Base-by-base conservation (phyloP, 2,888 invertebrate species). In the Nephrotoma flavescens region DNA sequence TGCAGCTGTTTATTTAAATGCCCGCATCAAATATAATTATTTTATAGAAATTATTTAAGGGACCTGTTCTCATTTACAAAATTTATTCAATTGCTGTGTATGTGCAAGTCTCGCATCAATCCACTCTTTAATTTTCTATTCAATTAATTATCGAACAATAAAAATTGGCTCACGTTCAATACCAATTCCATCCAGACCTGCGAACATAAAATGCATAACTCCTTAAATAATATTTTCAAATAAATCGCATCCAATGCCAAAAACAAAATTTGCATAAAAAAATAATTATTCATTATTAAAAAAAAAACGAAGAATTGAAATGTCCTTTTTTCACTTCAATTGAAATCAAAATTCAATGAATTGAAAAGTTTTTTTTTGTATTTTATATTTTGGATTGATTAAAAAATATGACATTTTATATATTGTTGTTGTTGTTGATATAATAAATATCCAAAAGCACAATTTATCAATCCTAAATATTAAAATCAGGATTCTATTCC, bases 281-380 rank as follows among this genome's bases (percentile, higher is more conserved):
- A 42, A 41, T 84, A 84, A 84, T 84, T 84, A 84, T 84, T 84
- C 42, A 84, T 42, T 42, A 84, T 84, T 84, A n/a, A 57, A 57
- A 57, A 71, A 15, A 52, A 52, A 71, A 31, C 31, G 31, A 9
- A 31, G 1, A 71, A 71, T 71, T 71, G 71, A 71, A 71, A 84
- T 84, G 84, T 84, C 84, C 84, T 84, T 84, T 84, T 42, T 84
- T 84, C 42, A 84, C 42, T 84, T 84, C 41, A 84, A 84, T 84
- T 42, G 42, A 84, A 84, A 84, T 84, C 84, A 84, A 84, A 84
- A 84, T 71, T 84, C 84, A 84, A 84, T 84, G 84, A 84, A 84
- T 42, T 84, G 84, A 84, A 84, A 84, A 41, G 3, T 71, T 52
- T 52, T 52, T 15, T 3, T 52, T 52, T 52, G 4, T 52, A 15